Percentiles rank a stretch among this genome's conserved stretches.
phyloP scores from a whole-genome alignment of 1,140 invertebrate genomes.

The Drosophila sp. region DNA sequence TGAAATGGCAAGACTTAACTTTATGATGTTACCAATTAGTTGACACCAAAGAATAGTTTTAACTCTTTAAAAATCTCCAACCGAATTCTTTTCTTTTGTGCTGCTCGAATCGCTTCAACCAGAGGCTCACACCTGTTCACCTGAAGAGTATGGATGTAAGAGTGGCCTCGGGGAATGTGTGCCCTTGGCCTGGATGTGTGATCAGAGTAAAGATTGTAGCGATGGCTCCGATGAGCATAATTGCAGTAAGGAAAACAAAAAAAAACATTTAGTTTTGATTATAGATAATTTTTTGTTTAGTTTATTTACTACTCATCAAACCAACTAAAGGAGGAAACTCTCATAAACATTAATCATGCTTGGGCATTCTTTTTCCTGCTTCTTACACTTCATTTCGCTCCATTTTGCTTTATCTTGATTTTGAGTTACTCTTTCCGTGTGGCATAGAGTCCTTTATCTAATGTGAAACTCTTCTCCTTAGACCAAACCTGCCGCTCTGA shows the following conservation, averaged over 20 bases:
- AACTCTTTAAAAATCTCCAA: not conserved
- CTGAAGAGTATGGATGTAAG: conserved; percentile 94
- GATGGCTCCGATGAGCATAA: conserved; percentile 94
- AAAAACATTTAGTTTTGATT: conserved; percentile 10
- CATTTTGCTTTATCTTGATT: conserved; percentile 30
- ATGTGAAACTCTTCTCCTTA: conserved; percentile 26
- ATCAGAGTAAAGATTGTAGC: conserved; percentile 92
- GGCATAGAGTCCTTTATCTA: not conserved
- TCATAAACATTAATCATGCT: not conserved
- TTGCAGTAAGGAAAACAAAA: conserved; percentile 89
- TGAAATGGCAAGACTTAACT: not conserved
- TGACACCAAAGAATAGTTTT: not conserved
- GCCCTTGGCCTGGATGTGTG: conserved; percentile 95
- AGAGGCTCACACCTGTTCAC: conserved; percentile 91
- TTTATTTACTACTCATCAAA: conserved; percentile 5
- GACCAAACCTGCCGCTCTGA: conserved; percentile 94
- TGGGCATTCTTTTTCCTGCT: not conserved
- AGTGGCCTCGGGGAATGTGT: conserved; percentile 92
- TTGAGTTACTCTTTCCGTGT: conserved; percentile 7
- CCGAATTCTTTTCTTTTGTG: conserved; percentile 16
- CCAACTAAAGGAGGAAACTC: conserved; percentile 7
- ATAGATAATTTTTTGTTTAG: not conserved
- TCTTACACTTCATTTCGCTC: conserved; percentile 35
- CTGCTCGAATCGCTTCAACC: conserved; percentile 42
- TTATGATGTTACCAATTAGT: no score